phyloP scores from a whole-genome alignment of 2,797 vertebrate genomes.

The Malurus splendens region DNA sequence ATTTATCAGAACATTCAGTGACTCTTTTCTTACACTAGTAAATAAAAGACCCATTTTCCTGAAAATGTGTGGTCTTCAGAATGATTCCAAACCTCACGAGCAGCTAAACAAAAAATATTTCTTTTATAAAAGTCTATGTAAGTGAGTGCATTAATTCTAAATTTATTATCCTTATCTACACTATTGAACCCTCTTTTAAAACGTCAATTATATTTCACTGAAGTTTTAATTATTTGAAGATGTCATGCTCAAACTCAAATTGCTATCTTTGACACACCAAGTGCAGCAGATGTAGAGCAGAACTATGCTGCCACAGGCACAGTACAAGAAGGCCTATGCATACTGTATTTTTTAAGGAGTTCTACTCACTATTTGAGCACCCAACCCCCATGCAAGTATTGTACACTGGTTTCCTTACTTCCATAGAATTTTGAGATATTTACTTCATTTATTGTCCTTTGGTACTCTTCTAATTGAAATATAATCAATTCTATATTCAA shows the following conservation, averaged over 20 bases:
- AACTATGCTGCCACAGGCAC: neutral
- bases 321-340: neutral
- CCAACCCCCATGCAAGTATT: accelerated
- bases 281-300: neutral
- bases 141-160: neutral
- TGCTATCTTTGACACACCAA: neutral
- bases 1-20: neutral
- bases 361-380: neutral
- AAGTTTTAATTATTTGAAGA: neutral
- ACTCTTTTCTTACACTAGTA: neutral
- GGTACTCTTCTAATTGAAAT: neutral
- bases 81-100: neutral
- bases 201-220: neutral
- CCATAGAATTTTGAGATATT: neutral
- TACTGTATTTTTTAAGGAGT: neutral
- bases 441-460: neutral
- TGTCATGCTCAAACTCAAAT: neutral
- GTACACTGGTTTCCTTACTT: neutral
- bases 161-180: neutral
- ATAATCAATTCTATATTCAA: neutral
- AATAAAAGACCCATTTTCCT: neutral
- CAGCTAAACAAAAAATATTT: neutral
- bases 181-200: neutral
- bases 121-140: neutral
- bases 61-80: neutral